Conservation (phyloP, 2,113 vertebrate genomes). For the Actinemys pallida region DNA sequence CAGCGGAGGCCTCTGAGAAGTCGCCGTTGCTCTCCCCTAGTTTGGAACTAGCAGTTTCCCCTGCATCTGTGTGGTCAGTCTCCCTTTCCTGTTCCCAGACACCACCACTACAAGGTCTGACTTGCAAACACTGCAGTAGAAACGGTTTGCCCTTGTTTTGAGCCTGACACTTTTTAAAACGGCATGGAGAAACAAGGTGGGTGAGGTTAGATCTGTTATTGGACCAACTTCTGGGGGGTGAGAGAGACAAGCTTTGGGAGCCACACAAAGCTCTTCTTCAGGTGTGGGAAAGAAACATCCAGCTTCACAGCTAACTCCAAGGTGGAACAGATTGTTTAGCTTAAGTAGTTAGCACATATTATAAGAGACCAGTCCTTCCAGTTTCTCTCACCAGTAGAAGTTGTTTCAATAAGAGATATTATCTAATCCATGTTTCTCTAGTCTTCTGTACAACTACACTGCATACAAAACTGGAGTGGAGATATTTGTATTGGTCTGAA, state of each 20-base stretch:
- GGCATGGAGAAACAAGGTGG: too few relatives aligned
- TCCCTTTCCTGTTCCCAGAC: background rate
- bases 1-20: background rate
- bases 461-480: background rate
- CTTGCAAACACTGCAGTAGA: background rate
- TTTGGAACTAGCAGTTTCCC: background rate
- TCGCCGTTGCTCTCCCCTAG: background rate
- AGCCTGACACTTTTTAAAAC: background rate
- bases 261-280: background rate
- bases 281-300: background rate
- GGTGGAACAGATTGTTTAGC: background rate
- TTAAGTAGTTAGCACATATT: background rate
- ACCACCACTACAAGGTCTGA: background rate
- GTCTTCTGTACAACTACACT: background rate
- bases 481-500: background rate
- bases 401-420: background rate
- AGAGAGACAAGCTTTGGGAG: background rate
- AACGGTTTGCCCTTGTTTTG: background rate
- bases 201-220: background rate
- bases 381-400: background rate
- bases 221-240: background rate
- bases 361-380: background rate
- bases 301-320: background rate
- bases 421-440: background rate
- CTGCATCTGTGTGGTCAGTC: background rate